Percentiles rank a stretch among this genome's conserved stretches.
Conservation (phyloP, 1,140 invertebrate species). For the Capitella teleta region DNA sequence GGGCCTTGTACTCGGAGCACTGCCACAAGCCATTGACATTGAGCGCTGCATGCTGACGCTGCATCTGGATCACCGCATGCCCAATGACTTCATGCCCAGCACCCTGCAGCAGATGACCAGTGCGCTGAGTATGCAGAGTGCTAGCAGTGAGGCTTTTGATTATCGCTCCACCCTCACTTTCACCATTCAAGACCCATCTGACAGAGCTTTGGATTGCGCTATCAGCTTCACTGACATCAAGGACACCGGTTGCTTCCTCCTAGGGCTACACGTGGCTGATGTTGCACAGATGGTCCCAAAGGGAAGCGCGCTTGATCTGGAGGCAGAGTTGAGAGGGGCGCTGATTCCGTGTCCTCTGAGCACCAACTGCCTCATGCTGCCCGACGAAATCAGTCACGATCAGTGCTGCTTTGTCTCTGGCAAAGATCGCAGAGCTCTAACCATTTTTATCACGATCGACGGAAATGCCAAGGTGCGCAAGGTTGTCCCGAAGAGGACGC, state of each 20-base stretch:
- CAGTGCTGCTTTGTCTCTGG: slow-evolving; percentile 36
- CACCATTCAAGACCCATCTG: slow-evolving; percentile 89
- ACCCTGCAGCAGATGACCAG: not conserved
- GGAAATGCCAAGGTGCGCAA: slow-evolving; percentile 14
- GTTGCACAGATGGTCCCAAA: slow-evolving; percentile 29
- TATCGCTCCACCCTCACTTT: slow-evolving; percentile 58
- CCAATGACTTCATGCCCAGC: slow-evolving; percentile 1
- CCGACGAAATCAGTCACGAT: slow-evolving; percentile 29
- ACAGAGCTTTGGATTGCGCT: slow-evolving; percentile 95
- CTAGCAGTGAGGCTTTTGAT: not conserved
- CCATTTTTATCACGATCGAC: slow-evolving; percentile 14
- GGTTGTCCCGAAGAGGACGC: slow-evolving; percentile 13
- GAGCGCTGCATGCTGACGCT: slow-evolving; percentile 19
- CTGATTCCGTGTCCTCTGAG: slow-evolving; percentile 19
- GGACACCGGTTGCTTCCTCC: slow-evolving; percentile 11
- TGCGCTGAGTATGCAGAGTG: not conserved
- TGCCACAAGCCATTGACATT: slow-evolving; percentile 17
- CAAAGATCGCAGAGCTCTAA: slow-evolving; percentile 28
- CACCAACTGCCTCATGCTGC: slow-evolving; percentile 37
- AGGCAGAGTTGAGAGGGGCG: slow-evolving; percentile 22
- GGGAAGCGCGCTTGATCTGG: slow-evolving; percentile 24
- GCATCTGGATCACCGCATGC: slow-evolving; percentile 21
- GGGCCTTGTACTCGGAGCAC: slow-evolving; percentile 27
- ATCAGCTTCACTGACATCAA: slow-evolving; percentile 54
- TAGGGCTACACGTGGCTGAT: slow-evolving; percentile 37